A percentile compares a stretch with the other conserved stretches of the same genome.
Conservation (phyloP, 2,888 invertebrate species). For the Chaetogeoica ovagalla region DNA sequence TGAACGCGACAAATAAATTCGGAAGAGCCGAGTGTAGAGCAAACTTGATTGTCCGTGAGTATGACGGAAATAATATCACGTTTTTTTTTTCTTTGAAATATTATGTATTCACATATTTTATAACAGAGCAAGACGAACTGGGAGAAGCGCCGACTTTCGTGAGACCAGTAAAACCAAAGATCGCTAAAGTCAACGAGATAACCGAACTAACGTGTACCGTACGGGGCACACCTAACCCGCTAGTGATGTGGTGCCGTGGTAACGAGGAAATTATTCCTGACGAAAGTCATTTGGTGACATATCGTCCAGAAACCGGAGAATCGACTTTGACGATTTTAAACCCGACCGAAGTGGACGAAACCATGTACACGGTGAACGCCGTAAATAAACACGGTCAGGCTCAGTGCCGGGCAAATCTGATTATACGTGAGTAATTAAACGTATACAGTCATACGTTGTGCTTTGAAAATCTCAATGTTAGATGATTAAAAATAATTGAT, state of each 20-base stretch:
- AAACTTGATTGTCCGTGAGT: conserved; percentile 72
- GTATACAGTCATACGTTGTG: no score
- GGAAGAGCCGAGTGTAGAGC: conserved; percentile 77
- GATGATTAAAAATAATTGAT: neutral
- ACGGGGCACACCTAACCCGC: conserved; percentile 70
- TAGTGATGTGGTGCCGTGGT: conserved; percentile 72
- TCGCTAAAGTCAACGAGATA: conserved; percentile 67
- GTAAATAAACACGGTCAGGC: conserved; percentile 74
- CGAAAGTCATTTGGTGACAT: conserved; percentile 64
- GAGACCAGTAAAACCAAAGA: conserved; percentile 69
- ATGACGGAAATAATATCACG: conserved; percentile 56
- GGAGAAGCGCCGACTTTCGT: conserved; percentile 71
- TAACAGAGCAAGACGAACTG: conserved; percentile 65
- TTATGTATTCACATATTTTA: no score
- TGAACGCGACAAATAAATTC: conserved; percentile 73
- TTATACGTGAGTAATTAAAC: conserved; percentile 64
- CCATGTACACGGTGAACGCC: conserved; percentile 72
- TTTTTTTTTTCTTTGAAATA: no score
- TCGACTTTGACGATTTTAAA: conserved; percentile 69
- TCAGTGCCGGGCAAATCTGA: conserved; percentile 73
- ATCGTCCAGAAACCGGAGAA: conserved; percentile 67
- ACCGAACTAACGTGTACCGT: conserved; percentile 71
- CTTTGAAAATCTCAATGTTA: no score
- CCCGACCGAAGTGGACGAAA: conserved; percentile 69
- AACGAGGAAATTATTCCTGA: conserved; percentile 67